Percentiles rank a stretch among this genome's conserved stretches.
phyloP scores from a whole-genome alignment of 2,888 invertebrate genomes.

The Trissolcus japonicus region DNA sequence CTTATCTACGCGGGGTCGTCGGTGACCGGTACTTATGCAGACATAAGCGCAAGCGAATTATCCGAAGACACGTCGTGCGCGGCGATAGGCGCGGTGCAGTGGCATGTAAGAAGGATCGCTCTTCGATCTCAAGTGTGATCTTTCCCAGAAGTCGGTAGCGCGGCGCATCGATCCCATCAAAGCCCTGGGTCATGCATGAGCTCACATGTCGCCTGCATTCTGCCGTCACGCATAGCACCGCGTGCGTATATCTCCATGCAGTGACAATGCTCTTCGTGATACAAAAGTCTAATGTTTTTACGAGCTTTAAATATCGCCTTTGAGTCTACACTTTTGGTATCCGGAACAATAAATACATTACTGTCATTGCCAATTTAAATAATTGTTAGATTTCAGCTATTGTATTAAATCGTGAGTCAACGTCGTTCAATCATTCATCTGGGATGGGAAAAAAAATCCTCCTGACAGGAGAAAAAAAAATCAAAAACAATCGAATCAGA shows the following conservation, averaged over 20 bases:
- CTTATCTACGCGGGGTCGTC: constrained; percentile 52
- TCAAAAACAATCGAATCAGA: too few relatives aligned
- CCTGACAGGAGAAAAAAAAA: too few relatives aligned
- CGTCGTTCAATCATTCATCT: neutral
- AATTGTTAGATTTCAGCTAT: neutral
- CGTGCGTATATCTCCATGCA: constrained; percentile 43
- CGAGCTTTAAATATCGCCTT: constrained; percentile 38
- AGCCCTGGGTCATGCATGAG: constrained; percentile 64
- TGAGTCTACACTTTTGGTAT: constrained; percentile 31
- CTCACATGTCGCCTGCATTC: constrained; percentile 69
- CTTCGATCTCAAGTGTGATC: constrained; percentile 61
- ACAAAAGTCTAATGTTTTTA: constrained; percentile 42
- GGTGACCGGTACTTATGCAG: constrained; percentile 48
- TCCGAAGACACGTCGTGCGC: constrained; percentile 50
- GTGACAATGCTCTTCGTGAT: constrained; percentile 49
- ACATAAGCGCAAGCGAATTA: constrained; percentile 51
- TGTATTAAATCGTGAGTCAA: constrained; percentile 6
- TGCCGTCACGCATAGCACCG: constrained; percentile 56
- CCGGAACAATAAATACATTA: constrained; percentile 49
- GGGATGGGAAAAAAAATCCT: neutral
- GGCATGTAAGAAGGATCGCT: constrained; percentile 57
- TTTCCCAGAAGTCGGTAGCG: constrained; percentile 60
- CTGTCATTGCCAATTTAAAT: constrained; percentile 25
- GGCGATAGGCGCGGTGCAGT: constrained; percentile 54
- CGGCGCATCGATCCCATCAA: constrained; percentile 57